Conservation (phyloP, 1,140 invertebrate genomes). For the Saccostrea echinata region DNA sequence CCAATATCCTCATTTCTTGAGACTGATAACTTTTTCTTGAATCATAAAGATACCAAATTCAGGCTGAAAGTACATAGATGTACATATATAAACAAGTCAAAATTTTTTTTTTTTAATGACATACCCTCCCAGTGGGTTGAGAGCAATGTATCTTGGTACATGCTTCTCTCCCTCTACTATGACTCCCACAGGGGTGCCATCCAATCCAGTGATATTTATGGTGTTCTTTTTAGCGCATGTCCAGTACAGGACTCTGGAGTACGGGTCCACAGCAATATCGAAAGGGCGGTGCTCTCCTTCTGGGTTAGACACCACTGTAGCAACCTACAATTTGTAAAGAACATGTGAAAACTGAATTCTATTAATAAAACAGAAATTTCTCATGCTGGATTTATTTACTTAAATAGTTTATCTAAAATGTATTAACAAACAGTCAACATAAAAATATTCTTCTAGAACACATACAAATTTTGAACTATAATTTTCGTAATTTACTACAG, state of each 20-base stretch:
- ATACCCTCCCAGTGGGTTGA: conserved; percentile 88
- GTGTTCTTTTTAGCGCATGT: conserved; percentile 89
- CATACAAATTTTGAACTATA: too few relatives aligned
- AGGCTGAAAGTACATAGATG: too few relatives aligned
- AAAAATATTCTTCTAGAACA: too few relatives aligned
- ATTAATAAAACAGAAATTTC: neutral
- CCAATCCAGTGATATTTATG: conserved; percentile 91
- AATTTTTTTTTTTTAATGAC: conserved; percentile 41
- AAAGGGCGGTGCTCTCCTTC: conserved; percentile 82
- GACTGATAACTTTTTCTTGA: too few relatives aligned
- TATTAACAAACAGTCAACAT: too few relatives aligned
- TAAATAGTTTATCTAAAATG: too few relatives aligned
- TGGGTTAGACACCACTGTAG: conserved; percentile 83
- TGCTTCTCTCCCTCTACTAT: conserved; percentile 86
- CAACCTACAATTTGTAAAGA: conserved; percentile 78
- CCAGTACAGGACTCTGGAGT: conserved; percentile 92
- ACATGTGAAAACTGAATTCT: neutral
- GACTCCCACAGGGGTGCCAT: conserved; percentile 85
- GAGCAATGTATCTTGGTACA: conserved; percentile 89
- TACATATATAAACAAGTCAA: neutral
- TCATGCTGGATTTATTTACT: too few relatives aligned
- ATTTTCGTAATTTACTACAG: too few relatives aligned
- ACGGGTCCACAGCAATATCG: conserved; percentile 92
- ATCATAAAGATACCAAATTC: too few relatives aligned
- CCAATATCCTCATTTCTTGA: too few relatives aligned